phyloP scores from a whole-genome alignment of 2,888 invertebrate genomes.

The Xestobium rufovillosum region DNA sequence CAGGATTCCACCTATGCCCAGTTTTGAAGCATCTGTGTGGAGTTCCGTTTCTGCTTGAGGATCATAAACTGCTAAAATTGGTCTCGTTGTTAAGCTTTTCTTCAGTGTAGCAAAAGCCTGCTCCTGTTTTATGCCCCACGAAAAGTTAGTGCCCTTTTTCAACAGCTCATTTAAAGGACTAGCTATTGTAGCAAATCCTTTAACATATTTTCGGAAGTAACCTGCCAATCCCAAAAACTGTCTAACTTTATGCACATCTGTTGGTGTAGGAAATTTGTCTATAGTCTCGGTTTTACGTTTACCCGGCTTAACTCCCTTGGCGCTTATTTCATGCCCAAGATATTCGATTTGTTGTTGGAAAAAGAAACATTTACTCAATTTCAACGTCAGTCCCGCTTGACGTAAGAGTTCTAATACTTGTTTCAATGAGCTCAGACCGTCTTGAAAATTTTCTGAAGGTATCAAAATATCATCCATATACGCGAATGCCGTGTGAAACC shows the following conservation, averaged over 20 bases:
- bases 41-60: slow-evolving; percentile 3
- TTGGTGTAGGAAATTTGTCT: slow-evolving; percentile 21
- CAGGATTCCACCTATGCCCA: no score
- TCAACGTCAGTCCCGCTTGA: no score
- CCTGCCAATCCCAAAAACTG: slow-evolving; percentile 24
- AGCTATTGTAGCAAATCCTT: slow-evolving; percentile 21
- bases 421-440: no score
- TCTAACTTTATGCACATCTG: slow-evolving; percentile 18
- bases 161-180: slow-evolving; percentile 22
- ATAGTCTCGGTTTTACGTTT: slow-evolving; percentile 22
- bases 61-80: not conserved
- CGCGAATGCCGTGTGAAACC: no score
- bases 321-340: slow-evolving; percentile 23
- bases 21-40: slow-evolving; percentile 17
- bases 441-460: no score
- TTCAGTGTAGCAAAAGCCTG: slow-evolving; percentile 2
- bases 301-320: slow-evolving; percentile 20
- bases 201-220: slow-evolving; percentile 25
- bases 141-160: not conserved
- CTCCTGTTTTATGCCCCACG: not conserved
- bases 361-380: no score
- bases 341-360: slow-evolving; percentile 19
- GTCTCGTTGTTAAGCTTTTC: slow-evolving; percentile 2
- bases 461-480: no score
- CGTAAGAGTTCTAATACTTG: no score